A percentile compares a stretch with the other conserved stretches of the same genome.
Conservation (phyloP, 2,797 vertebrate species). For the Eulemur rubriventer region DNA sequence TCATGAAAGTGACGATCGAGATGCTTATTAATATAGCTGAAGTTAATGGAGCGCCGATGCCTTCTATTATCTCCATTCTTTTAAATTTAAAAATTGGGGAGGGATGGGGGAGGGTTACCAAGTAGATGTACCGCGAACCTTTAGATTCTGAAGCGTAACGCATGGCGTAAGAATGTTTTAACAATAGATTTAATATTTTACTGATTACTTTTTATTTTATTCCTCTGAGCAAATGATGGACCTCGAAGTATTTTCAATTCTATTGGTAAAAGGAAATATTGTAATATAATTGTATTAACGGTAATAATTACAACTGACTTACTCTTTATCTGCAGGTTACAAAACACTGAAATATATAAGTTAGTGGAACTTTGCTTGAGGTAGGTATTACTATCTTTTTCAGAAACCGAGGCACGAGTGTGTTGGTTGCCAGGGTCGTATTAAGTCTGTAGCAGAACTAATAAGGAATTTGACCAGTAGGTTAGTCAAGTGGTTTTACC, state of each 20-base stretch:
- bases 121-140: neutral
- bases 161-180: neutral
- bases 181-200: neutral
- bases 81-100: constrained; percentile 10
- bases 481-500: neutral
- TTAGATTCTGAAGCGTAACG: neutral
- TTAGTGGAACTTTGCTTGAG: constrained; percentile 77
- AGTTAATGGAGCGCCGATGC: neutral
- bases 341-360: constrained; percentile 70
- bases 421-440: neutral
- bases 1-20: neutral
- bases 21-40: neutral
- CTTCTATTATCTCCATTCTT: neutral
- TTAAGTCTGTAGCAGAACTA: neutral
- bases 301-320: constrained; percentile 68
- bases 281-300: neutral
- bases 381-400: constrained; percentile 70
- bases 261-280: neutral
- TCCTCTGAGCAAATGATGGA: neutral
- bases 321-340: constrained; percentile 73
- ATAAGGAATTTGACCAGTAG: neutral
- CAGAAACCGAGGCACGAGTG: neutral
- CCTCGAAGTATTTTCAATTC: neutral
- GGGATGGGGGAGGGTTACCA: neutral
- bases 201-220: neutral